These are phyloP conservation scores for Anastrepha obliqua DNA, from an alignment of 1,140 invertebrate genomes.

Conservation along the genomic window DNA sequence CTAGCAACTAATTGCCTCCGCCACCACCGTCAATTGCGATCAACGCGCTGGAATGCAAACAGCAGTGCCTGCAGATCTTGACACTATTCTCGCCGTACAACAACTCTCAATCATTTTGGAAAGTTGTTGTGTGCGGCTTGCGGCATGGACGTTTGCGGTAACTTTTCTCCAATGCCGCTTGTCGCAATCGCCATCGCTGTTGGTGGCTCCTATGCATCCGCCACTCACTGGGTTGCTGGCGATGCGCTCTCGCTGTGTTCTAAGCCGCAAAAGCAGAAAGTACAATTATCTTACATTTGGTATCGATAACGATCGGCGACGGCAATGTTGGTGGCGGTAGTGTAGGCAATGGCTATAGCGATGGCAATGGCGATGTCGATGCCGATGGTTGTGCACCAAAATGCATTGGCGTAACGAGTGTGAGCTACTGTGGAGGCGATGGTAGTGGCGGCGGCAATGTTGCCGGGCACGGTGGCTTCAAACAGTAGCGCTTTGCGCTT, in stretches of 20 bases:
- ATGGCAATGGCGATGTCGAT: background rate
- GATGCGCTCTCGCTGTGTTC: slow-evolving; percentile 5
- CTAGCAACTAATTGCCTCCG: slow-evolving; percentile 5
- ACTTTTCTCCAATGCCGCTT: background rate
- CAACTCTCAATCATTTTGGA: background rate
- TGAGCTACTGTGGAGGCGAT: background rate
- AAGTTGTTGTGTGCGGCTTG: slow-evolving; percentile 32
- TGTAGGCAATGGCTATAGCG: background rate
- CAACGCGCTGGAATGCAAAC: background rate
- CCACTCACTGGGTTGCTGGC: background rate
- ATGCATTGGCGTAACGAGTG: too few species aligned
- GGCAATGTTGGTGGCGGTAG: background rate
- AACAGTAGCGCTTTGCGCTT: background rate
- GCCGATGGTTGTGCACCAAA: too few species aligned
- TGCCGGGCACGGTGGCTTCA: background rate
- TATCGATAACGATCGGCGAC: slow-evolving; percentile 11
- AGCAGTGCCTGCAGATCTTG: background rate
- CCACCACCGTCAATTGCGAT: background rate
- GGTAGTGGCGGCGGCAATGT: background rate
- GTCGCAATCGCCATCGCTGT: slow-evolving; percentile 21
- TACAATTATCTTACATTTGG: slow-evolving; percentile 40
- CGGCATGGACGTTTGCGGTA: background rate
- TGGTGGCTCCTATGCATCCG: background rate
- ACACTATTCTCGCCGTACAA: background rate
- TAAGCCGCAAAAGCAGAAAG: slow-evolving; percentile 16